Conservation (phyloP, 2,888 invertebrate species). For the Orthosia gothica region DNA sequence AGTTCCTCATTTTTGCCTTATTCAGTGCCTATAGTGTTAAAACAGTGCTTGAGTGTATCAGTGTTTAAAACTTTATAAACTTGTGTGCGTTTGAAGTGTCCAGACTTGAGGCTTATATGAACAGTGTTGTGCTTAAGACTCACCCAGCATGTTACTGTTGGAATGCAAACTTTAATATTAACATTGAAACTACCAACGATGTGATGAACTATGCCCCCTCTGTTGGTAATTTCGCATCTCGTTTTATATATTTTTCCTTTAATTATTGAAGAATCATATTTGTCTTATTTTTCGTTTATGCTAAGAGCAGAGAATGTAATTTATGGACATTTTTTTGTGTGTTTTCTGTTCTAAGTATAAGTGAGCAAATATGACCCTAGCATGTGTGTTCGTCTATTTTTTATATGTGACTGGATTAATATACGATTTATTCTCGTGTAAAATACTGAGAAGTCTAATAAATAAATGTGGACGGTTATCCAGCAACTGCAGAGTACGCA, state of each 20-base stretch:
- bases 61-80: slow-evolving; percentile 69
- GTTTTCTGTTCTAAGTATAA: slow-evolving; percentile 48
- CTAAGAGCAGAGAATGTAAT: slow-evolving; percentile 41
- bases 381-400: slow-evolving; percentile 70
- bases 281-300: slow-evolving; percentile 48
- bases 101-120: slow-evolving; percentile 69
- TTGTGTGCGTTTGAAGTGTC: slow-evolving; percentile 70
- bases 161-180: slow-evolving; percentile 70
- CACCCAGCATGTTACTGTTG: slow-evolving; percentile 82
- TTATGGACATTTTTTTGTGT: slow-evolving; percentile 28
- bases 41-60: slow-evolving; percentile 72
- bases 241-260: slow-evolving; percentile 50
- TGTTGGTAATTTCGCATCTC: slow-evolving; percentile 63
- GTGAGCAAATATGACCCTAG: slow-evolving; percentile 65
- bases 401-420: slow-evolving; percentile 66
- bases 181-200: slow-evolving; percentile 67
- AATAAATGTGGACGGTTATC: slow-evolving; percentile 63
- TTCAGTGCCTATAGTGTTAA: slow-evolving; percentile 69
- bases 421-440: slow-evolving; percentile 62
- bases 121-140: slow-evolving; percentile 74
- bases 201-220: slow-evolving; percentile 47
- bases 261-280: slow-evolving; percentile 58
- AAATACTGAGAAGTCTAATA: slow-evolving; percentile 55
- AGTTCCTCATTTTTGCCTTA: slow-evolving; percentile 65
- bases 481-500: slow-evolving; percentile 41